Base-by-base conservation (phyloP, 2,888 invertebrate genomes). In the Ormyrus rosae region DNA sequence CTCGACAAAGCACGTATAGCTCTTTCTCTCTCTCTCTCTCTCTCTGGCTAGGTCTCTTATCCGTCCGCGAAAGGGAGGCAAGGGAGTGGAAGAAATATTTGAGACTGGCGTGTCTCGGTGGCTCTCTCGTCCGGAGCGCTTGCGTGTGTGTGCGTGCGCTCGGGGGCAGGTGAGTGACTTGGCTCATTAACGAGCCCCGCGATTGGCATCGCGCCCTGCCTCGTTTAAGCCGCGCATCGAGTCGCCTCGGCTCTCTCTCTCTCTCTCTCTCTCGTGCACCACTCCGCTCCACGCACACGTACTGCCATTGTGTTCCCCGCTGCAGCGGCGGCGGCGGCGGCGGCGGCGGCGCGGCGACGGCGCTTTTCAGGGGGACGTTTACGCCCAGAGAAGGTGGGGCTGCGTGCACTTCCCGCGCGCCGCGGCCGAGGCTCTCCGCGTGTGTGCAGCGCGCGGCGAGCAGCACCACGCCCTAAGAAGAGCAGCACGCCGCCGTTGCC, bases 371-470 rank as follows among this genome's bases (percentile, higher is more conserved):
- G 82, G 83, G 70, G 81, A 78, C 19, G 86, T 85, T 86, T 85
- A 86, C 85, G 86, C 84, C 85, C 86, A 86, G 82, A 86, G 81
- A 85, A 86, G 86, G 86, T 85, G 86, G 86, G 85, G 86, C 88
- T 85, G 85, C 19, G 19, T 19, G 19, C 84, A 74, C 67, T 78
- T 67, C 19, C 61, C 70, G 58, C 9, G 51, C 1, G 19, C 19
- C 19, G 19, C 1, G 19, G 19, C 19, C 19, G 19, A 19, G 19
- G 19, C 19, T 46, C 5, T 48, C 55, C 60, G 50, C 13, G 34
- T 19, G 19, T 19, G 19, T 19, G 19, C 19, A 19, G 19, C 19
- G 19, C 19, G 19, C 19, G 19, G 19, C 55, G 2, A 11, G 77
- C 87, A 86, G 77, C 87, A 86, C 88, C 88, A 88, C 88, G 88